A percentile compares a stretch with the other conserved stretches of the same genome.
Conservation (phyloP, 2,797 vertebrate species). For the Pantherophis alleghaniensis region DNA sequence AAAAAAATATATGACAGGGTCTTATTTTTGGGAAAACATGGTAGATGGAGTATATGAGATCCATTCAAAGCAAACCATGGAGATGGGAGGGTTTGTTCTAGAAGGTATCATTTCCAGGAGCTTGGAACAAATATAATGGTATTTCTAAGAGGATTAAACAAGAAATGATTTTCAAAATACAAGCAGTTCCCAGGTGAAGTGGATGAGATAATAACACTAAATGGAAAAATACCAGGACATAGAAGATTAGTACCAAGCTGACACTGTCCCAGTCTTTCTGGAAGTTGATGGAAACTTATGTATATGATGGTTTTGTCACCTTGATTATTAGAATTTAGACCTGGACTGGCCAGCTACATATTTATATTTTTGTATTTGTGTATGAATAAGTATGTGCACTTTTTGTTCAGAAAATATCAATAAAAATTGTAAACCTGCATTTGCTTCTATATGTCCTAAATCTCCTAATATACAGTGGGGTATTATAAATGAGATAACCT, state of each 20-base stretch:
- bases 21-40: too few relatives aligned
- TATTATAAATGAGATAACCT: not conserved
- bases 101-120: not conserved
- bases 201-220: not conserved
- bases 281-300: not conserved
- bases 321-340: not conserved
- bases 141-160: not conserved
- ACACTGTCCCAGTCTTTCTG: not conserved
- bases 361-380: not conserved
- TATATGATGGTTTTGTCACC: not conserved
- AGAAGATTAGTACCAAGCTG: not conserved
- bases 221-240: not conserved
- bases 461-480: not conserved
- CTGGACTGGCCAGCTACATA: not conserved
- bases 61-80: not conserved
- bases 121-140: not conserved
- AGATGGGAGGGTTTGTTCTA: not conserved
- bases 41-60: not conserved
- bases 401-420: not conserved
- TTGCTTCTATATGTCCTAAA: not conserved
- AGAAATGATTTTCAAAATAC: not conserved
- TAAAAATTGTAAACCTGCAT: not conserved
- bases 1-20: too few relatives aligned
- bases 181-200: not conserved
- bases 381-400: not conserved